phyloP scores from a whole-genome alignment of 2,888 invertebrate genomes.

The Acleris cristana region DNA sequence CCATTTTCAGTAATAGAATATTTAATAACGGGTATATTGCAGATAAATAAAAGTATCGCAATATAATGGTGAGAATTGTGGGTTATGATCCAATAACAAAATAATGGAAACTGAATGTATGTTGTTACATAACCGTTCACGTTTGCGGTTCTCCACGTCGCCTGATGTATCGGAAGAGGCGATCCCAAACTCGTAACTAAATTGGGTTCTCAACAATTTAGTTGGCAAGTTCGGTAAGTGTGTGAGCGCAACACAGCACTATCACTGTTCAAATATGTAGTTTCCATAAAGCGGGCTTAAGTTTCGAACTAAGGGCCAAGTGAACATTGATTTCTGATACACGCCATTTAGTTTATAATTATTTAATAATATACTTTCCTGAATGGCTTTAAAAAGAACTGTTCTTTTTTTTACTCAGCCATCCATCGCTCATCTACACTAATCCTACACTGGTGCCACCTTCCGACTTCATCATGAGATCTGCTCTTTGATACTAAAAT shows the following conservation, averaged over 20 bases:
- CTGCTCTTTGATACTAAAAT: no score
- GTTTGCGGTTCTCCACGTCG: conserved; percentile 25
- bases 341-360: not conserved
- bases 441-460: no score
- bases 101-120: conserved; percentile 27
- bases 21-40: conserved; percentile 14
- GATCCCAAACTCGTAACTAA: conserved; percentile 3
- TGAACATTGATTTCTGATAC: conserved; percentile 9
- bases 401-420: no score
- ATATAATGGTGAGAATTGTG: conserved; percentile 1
- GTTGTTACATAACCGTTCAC: conserved; percentile 29
- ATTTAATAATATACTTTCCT: conserved; percentile 44
- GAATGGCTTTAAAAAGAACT: conserved; percentile 18
- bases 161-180: conserved; percentile 1
- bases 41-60: not conserved
- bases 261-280: conserved; percentile 13
- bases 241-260: conserved; percentile 2
- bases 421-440: no score
- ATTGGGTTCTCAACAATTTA: conserved; percentile 21
- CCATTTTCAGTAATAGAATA: conserved; percentile 17
- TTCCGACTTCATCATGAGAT: no score
- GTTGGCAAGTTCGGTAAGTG: conserved; percentile 13
- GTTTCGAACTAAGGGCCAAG: conserved; percentile 1
- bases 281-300: not conserved
- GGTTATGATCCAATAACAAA: conserved; percentile 27